Percentiles rank a stretch among this genome's conserved stretches.
These are phyloP conservation scores for Otus sunia DNA, from an alignment of 2,113 vertebrate species.

Conservation along the genomic window DNA sequence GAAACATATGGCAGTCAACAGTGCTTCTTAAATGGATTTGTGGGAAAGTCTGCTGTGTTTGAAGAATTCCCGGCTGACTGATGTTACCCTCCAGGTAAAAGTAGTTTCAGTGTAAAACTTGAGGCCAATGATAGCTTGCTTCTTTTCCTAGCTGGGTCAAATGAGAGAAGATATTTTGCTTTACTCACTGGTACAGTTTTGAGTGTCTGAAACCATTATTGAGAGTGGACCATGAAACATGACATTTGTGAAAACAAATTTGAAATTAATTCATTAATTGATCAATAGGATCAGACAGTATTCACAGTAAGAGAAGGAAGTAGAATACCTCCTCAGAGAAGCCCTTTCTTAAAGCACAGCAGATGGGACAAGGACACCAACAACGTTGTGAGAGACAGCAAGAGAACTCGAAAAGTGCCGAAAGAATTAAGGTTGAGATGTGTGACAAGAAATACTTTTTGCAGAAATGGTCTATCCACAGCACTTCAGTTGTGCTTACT, in stretches of 20 bases:
- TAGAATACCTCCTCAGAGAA: background rate
- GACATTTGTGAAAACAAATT: background rate
- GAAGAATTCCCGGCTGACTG: background rate
- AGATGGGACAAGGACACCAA: background rate
- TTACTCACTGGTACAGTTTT: background rate
- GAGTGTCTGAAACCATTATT: background rate
- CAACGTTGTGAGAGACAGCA: background rate
- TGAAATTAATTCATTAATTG: background rate
- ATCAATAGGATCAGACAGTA: background rate
- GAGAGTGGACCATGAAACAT: background rate
- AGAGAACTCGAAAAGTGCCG: background rate
- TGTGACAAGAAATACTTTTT: background rate
- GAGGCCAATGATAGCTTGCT: background rate
- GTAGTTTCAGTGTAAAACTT: background rate
- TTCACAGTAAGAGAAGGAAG: background rate
- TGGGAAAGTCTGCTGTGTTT: background rate
- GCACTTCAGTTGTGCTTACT: background rate
- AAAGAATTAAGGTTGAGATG: background rate
- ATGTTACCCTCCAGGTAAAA: background rate
- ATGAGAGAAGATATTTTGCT: background rate
- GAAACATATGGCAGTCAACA: background rate
- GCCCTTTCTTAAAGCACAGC: background rate
- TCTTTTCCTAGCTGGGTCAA: background rate
- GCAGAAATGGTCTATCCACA: background rate
- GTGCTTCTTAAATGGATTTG: background rate